Percentiles rank a stretch among this genome's conserved stretches.
Conservation (phyloP, 2,113 vertebrate genomes). For the Gulo gulo region DNA sequence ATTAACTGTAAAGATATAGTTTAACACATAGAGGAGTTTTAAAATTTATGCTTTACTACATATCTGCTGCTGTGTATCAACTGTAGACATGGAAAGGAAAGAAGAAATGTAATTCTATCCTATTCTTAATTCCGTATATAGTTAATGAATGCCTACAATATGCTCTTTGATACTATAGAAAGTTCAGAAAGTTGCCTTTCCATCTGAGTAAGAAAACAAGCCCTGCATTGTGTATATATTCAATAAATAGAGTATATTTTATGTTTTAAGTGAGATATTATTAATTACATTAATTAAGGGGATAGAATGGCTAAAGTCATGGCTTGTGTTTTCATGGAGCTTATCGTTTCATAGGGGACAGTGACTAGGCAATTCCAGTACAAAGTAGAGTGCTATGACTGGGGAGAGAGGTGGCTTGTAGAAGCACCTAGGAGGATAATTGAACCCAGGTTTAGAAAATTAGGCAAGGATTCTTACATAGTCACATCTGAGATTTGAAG, state of each 20-base stretch:
- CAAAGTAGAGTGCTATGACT: not conserved
- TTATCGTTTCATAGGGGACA: not conserved
- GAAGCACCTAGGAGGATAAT: not conserved
- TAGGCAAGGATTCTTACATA: not conserved
- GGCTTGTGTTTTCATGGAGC: not conserved
- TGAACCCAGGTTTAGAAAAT: not conserved
- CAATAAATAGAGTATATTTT: not conserved
- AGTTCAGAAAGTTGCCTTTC: not conserved
- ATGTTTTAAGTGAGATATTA: not conserved
- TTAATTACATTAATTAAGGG: not conserved
- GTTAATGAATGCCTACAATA: not conserved
- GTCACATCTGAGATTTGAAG: not conserved
- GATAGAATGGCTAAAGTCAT: not conserved
- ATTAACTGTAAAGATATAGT: conserved; percentile 27
- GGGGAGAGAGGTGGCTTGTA: not conserved
- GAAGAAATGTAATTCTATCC: not conserved
- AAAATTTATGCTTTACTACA: not conserved
- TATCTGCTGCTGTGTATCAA: conserved; percentile 14
- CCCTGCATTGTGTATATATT: not conserved
- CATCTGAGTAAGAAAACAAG: conserved; percentile 5
- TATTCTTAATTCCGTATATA: not conserved
- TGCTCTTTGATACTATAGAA: not conserved
- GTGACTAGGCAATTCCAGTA: not conserved
- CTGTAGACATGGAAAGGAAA: not conserved
- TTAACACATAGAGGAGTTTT: conserved; percentile 28